Evolutionary conservation across 2,797 vertebrate species (phyloP), one percentile per base, ranked within the genome.

Genomic region (Paedocypris micromegethes): DNA sequence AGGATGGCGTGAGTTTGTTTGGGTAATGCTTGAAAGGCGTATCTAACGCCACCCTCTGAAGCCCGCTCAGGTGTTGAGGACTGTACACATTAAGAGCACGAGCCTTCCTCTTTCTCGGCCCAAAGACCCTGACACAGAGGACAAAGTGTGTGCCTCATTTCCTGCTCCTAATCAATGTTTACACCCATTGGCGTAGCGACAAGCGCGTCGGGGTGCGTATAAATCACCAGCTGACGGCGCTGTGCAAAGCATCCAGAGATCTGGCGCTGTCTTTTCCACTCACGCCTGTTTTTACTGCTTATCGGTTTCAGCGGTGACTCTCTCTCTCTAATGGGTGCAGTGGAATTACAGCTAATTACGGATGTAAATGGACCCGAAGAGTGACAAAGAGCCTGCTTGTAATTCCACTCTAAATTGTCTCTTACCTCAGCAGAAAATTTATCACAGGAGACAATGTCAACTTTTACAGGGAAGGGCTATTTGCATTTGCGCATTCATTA

Each of bases 351-450:
- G 89, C 89, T 94, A 93, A 94, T 93, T 93, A 93, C 84, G 88
- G 88, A 91, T 93, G 90, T 92, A 93, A 94, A 93, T 93, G 91
- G 90, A 89, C 87, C 86, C 85, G 85, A 88, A 87, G 83, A 90
- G 85, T 87, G 88, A 89, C 86, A 90, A 89, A 87, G 83, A 85
- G 85, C 82, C 90, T 88, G 90, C 89, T 89, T 91, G 90, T 92
- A 92, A 88, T 90, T 93, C 91, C 83, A 89, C 88, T 90, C 88
- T 92, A 91, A 93, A 94, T 91, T 90, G 90, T 92, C 87, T 86
- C 85, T 91, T 91, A 91, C 90, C 91, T 93, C 92, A 93, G 93
- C 92, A 93, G 89, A 93, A 93, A 93, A 93, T 92, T 90, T 91
- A 91, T 89, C 89, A 88, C 78, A 49, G 86, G 88, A 91, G 90